Conservation (phyloP, 2,113 vertebrate species). For the Urocolius indicus region DNA sequence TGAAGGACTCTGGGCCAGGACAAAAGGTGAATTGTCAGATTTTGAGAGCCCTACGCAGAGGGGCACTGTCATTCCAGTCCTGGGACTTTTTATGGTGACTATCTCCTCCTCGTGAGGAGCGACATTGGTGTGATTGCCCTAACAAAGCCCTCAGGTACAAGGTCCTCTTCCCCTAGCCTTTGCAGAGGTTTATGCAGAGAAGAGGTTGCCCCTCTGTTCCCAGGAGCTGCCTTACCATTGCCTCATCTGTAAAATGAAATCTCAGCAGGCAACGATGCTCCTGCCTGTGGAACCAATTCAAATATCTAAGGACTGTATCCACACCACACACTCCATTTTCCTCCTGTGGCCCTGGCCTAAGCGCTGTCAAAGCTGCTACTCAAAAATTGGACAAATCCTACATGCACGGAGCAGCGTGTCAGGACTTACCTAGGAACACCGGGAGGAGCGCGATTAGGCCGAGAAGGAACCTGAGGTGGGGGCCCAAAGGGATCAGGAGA, state of each 20-base stretch:
- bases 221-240: neutral
- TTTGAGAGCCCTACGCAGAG: neutral
- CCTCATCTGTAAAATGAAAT: neutral
- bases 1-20: neutral
- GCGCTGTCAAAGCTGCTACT: neutral
- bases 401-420: fast-evolving
- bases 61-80: neutral
- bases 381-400: neutral
- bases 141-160: neutral
- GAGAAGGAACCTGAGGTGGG: constrained; percentile 93
- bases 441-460: constrained; percentile 96
- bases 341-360: neutral
- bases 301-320: neutral
- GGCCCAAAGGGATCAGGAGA: constrained; percentile 95
- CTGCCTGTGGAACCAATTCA: neutral
- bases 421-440: constrained; percentile 95
- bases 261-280: neutral
- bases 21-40: neutral
- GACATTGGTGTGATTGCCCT: neutral
- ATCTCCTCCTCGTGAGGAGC: neutral
- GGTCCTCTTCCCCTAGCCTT: neutral
- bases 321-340: neutral
- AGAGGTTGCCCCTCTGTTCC: neutral
- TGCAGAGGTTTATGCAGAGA: neutral
- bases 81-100: neutral